phyloP scores from a whole-genome alignment of 2,113 vertebrate species.

The Piprites chloris region DNA sequence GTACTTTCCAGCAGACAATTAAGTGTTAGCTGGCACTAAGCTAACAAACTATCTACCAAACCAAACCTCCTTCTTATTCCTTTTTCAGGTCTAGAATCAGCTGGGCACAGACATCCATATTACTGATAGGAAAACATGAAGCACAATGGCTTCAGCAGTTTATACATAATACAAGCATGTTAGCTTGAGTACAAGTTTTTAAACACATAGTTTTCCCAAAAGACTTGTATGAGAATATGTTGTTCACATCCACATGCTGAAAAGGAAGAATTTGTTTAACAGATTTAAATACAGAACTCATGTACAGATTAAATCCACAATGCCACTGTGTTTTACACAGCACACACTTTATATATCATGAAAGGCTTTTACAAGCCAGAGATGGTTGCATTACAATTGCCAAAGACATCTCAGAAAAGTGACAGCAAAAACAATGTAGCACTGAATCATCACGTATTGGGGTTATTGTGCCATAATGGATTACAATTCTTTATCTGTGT shows the following conservation, averaged over 20 bases:
- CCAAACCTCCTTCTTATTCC: neutral
- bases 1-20: neutral
- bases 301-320: neutral
- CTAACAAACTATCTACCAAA: neutral
- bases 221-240: neutral
- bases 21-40: neutral
- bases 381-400: neutral
- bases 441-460: neutral
- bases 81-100: neutral
- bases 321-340: neutral
- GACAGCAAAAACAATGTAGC: neutral
- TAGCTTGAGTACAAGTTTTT: neutral
- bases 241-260: neutral
- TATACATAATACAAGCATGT: neutral
- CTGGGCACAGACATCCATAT: neutral
- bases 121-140: neutral
- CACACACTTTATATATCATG: neutral
- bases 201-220: neutral
- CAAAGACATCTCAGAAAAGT: neutral
- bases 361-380: neutral
- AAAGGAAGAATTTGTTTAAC: conserved; percentile 31
- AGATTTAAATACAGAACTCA: neutral
- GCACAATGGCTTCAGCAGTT: neutral
- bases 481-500: rapidly evolving
- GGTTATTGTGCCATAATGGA: neutral